Evolutionary conservation across 2,888 invertebrate genomes (phyloP).

Genomic region (Melanotus villosus): DNA sequence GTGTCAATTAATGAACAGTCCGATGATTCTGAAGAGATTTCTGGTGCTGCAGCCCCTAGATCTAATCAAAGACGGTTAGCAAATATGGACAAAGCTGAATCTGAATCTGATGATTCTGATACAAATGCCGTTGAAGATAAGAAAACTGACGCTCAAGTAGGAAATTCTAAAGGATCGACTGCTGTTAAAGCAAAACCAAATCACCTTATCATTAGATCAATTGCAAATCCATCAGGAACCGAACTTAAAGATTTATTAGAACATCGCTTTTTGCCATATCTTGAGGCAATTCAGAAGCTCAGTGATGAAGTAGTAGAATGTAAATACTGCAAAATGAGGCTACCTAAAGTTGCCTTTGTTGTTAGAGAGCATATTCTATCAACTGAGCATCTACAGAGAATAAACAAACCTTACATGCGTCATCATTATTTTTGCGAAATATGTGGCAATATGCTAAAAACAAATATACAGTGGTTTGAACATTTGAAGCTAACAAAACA

Average conservation of each 20-base stretch:
- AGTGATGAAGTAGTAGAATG: constrained; percentile 18
- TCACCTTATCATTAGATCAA: constrained; percentile 25
- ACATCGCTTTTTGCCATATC: constrained; percentile 36
- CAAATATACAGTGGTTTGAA: constrained; percentile 55
- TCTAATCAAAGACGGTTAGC: not conserved
- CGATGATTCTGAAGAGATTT: not conserved
- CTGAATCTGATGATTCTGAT: not conserved
- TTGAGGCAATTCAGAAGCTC: not conserved
- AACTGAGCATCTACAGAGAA: constrained; percentile 12
- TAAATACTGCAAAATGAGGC: constrained; percentile 23
- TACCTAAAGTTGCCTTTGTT: not conserved
- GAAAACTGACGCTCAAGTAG: not conserved
- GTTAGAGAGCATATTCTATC: constrained; percentile 36
- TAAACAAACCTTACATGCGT: not conserved
- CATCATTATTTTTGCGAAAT: constrained; percentile 61
- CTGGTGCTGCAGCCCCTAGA: not conserved
- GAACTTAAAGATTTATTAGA: constrained; percentile 30
- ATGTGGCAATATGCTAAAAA: constrained; percentile 53
- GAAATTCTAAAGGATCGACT: not conserved
- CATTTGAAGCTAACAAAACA: constrained; percentile 54
- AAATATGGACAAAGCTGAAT: constrained; percentile 4
- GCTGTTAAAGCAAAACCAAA: not conserved
- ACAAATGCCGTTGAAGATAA: not conserved
- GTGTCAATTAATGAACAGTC: not conserved
- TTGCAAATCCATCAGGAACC: constrained; percentile 28